phyloP scores from a whole-genome alignment of 2,888 invertebrate species.

The Choreutis nemorana region DNA sequence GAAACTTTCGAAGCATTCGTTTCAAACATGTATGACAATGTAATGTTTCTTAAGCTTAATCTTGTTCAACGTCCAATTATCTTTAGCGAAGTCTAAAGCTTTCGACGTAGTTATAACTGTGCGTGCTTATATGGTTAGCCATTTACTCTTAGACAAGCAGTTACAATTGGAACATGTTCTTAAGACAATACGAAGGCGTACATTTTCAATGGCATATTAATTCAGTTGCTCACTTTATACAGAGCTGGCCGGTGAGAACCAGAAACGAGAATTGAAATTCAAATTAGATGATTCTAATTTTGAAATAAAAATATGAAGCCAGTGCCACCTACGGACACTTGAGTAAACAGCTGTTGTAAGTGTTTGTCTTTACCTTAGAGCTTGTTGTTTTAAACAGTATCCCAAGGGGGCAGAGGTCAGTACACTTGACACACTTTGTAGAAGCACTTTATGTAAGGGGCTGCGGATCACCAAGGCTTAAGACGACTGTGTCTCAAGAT shows the following conservation, averaged over 20 bases:
- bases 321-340: slow-evolving; percentile 44
- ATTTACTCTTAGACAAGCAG: slow-evolving; percentile 34
- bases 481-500: no score
- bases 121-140: slow-evolving; percentile 25
- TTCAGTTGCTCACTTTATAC: no score
- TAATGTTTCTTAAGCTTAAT: slow-evolving; percentile 22
- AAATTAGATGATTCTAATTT: slow-evolving; percentile 10
- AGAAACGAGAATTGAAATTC: no score
- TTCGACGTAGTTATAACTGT: slow-evolving; percentile 30
- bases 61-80: slow-evolving; percentile 37
- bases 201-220: no score
- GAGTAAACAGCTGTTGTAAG: slow-evolving; percentile 28
- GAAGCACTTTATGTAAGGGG: no score
- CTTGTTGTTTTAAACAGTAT: slow-evolving; percentile 42
- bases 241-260: no score
- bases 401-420: slow-evolving; percentile 34
- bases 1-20: slow-evolving; percentile 18
- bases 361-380: slow-evolving; percentile 45
- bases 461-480: no score
- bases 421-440: slow-evolving; percentile 39
- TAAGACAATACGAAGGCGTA: slow-evolving; percentile 44
- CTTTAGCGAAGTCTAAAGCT: slow-evolving; percentile 28
- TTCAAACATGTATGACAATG: slow-evolving; percentile 18
- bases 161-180: slow-evolving; percentile 38
- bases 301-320: slow-evolving; percentile 5